phyloP scores from a whole-genome alignment of 2,888 invertebrate genomes.

The Dermolepida albohirtum region DNA sequence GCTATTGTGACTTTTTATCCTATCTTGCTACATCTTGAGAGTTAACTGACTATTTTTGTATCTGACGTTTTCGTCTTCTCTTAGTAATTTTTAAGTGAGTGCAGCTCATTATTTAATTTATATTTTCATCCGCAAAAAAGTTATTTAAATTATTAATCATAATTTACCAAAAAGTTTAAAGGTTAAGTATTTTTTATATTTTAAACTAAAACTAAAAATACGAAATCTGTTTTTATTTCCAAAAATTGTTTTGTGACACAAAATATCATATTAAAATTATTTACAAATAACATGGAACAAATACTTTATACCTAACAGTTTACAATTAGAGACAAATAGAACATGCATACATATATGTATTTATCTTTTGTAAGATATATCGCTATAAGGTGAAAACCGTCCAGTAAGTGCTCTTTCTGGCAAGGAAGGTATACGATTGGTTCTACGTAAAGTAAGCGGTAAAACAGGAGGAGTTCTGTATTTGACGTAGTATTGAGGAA shows the following conservation, averaged over 20 bases:
- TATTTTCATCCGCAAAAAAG: too few species aligned
- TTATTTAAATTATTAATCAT: too few species aligned
- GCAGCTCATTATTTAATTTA: too few species aligned
- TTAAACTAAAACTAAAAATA: too few species aligned
- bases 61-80: too few species aligned
- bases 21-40: too few species aligned
- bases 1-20: too few species aligned
- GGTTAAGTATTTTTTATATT: too few species aligned
- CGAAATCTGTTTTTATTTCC: too few species aligned
- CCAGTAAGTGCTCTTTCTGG: conserved; percentile 71
- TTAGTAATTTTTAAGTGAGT: too few species aligned
- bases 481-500: conserved; percentile 70
- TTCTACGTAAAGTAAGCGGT: conserved; percentile 67
- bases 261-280: conserved; percentile 9
- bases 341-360: conserved; percentile 46
- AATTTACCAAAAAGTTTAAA: too few species aligned
- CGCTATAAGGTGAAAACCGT: conserved; percentile 69
- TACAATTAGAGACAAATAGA: conserved; percentile 13
- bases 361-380: conserved; percentile 67
- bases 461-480: conserved; percentile 72
- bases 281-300: conserved; percentile 15
- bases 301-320: conserved; percentile 2
- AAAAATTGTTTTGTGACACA: not conserved
- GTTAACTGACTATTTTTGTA: too few species aligned
- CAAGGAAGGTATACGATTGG: conserved; percentile 67